Evolutionary conservation across 2,113 vertebrate species (phyloP).

Genomic region (Pavo muticus): DNA sequence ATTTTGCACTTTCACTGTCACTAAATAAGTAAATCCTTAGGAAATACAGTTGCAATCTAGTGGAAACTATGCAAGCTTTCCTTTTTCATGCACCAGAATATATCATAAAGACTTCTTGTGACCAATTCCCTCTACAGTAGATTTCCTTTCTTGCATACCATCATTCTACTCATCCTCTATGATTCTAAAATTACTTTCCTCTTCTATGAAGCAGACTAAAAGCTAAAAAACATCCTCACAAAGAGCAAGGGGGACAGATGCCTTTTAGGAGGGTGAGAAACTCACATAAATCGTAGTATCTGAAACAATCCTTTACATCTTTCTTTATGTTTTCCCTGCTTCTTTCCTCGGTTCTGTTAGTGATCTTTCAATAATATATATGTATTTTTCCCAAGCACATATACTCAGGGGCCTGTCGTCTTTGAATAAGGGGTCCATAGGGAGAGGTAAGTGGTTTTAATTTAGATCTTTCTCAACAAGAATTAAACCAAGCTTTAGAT

Average conservation of each 20-base stretch:
- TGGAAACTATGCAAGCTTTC: background rate
- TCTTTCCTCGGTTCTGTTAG: background rate
- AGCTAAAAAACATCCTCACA: background rate
- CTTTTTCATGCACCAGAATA: background rate
- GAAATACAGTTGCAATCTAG: background rate
- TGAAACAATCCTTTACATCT: background rate
- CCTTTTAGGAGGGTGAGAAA: background rate
- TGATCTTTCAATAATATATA: background rate
- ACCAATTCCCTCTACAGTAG: background rate
- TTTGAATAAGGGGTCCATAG: background rate
- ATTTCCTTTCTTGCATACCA: background rate
- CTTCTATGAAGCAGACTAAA: background rate
- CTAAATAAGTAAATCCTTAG: background rate
- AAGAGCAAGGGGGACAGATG: background rate
- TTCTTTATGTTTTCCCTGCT: background rate
- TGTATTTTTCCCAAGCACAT: background rate
- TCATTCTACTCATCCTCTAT: rapidly evolving
- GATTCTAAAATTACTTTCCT: background rate
- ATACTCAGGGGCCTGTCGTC: background rate
- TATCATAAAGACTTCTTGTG: background rate
- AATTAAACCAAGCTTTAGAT: constrained; percentile 47
- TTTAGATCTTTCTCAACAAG: constrained; percentile 46
- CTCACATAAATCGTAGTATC: background rate
- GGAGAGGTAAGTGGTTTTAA: constrained; percentile 16
- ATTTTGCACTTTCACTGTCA: background rate